phyloP scores from a whole-genome alignment of 1,140 invertebrate species.

The Heliconius eleuchia region DNA sequence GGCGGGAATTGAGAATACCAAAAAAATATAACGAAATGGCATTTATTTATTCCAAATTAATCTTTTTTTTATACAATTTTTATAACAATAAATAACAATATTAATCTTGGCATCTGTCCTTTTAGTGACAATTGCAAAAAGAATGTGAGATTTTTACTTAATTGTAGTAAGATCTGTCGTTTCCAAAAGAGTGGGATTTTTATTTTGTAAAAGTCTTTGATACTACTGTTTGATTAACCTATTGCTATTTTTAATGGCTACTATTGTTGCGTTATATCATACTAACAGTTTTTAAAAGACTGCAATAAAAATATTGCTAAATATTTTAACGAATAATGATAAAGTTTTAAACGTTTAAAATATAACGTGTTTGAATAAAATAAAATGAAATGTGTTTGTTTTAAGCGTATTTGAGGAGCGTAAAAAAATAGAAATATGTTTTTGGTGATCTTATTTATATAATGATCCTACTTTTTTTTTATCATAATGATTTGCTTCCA shows the following conservation, averaged over 20 bases:
- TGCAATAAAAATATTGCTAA: neutral
- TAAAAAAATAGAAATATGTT: neutral
- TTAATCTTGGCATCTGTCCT: neutral
- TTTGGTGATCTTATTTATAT: too few species aligned
- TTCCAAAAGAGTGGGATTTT: neutral
- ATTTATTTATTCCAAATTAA: neutral
- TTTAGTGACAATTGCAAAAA: neutral
- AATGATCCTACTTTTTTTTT: neutral
- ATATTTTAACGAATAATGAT: neutral
- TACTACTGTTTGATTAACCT: neutral
- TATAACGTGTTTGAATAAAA: neutral
- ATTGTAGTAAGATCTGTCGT: too few species aligned
- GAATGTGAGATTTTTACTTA: neutral
- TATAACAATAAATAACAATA: neutral
- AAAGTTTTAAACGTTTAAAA: neutral
- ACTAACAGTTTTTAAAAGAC: neutral
- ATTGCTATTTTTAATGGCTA: neutral
- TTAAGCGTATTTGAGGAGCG: neutral
- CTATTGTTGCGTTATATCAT: neutral
- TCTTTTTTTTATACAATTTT: neutral
- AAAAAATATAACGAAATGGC: neutral
- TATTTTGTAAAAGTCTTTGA: too few species aligned
- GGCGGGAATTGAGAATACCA: conserved; percentile 78
- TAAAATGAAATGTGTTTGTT: neutral
- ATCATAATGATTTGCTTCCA: neutral